These are phyloP conservation scores for Lycocorax pyrrhopterus DNA, from an alignment of 2,113 vertebrate species.

Conservation along the genomic window DNA sequence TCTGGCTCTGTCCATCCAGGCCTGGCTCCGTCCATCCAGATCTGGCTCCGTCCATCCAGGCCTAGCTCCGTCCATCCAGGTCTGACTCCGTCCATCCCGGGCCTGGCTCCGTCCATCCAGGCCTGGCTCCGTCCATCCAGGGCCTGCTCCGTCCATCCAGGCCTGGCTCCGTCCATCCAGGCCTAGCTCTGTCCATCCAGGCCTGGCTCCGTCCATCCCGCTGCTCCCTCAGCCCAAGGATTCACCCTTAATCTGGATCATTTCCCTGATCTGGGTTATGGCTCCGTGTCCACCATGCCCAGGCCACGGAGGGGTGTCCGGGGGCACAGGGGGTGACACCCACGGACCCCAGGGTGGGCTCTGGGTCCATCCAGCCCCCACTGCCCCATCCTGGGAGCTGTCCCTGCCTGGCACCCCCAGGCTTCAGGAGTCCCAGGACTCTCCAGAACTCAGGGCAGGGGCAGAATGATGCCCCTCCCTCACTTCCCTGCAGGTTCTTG, in stretches of 20 bases:
- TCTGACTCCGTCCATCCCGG: neutral
- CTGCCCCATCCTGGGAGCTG: neutral
- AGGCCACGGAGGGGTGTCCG: neutral
- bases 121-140: neutral
- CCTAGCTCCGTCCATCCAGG: too few relatives aligned
- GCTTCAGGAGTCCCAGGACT: neutral
- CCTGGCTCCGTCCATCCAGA: too few relatives aligned
- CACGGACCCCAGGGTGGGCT: neutral
- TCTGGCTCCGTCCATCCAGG: too few relatives aligned
- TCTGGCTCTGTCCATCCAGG: too few relatives aligned
- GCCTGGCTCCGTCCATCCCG: rapidly evolving
- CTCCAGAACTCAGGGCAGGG: neutral
- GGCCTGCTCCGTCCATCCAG: rapidly evolving
- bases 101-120: neutral
- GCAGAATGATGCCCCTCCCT: too few relatives aligned
- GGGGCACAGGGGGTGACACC: neutral
- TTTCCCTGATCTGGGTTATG: neutral
- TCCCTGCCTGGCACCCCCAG: neutral
- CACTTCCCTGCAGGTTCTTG: neutral
- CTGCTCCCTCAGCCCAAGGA: neutral
- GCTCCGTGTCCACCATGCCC: rapidly evolving
- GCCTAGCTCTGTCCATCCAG: too few relatives aligned
- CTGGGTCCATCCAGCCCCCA: neutral
- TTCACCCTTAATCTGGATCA: neutral
- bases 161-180: too few relatives aligned